Conservation (phyloP, 2,113 vertebrate genomes). For the Tringa solitaria region DNA sequence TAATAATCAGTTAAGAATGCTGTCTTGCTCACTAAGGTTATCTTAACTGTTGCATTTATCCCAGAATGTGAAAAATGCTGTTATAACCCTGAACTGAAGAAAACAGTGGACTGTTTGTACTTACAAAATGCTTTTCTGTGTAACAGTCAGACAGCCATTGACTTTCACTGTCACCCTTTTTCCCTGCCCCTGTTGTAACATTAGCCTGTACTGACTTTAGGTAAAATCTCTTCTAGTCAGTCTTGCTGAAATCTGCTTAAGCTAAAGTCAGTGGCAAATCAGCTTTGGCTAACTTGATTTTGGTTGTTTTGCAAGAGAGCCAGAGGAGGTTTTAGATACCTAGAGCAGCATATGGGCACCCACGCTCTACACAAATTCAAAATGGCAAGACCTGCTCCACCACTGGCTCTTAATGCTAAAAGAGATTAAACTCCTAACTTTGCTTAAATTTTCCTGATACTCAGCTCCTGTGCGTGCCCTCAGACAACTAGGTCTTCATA, state of each 20-base stretch:
- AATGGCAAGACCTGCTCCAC: neutral
- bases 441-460: neutral
- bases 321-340: neutral
- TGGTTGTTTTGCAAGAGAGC: neutral
- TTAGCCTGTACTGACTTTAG: neutral
- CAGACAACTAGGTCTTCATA: neutral
- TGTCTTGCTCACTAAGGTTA: neutral
- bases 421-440: neutral
- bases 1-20: neutral
- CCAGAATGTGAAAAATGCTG: neutral
- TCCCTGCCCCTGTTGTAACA: neutral
- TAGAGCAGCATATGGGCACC: neutral
- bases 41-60: neutral
- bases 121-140: neutral
- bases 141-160: neutral
- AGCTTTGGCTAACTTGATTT: constrained; percentile 3
- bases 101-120: neutral
- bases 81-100: neutral
- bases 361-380: neutral
- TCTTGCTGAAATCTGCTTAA: constrained; percentile 9
- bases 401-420: neutral
- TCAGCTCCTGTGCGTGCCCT: rapidly evolving
- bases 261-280: neutral
- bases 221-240: neutral
- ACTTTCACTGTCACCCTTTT: neutral